A percentile compares a stretch with the other conserved stretches of the same genome.
phyloP scores from a whole-genome alignment of 2,888 invertebrate species.

The Pyrocoelia pectoralis region DNA sequence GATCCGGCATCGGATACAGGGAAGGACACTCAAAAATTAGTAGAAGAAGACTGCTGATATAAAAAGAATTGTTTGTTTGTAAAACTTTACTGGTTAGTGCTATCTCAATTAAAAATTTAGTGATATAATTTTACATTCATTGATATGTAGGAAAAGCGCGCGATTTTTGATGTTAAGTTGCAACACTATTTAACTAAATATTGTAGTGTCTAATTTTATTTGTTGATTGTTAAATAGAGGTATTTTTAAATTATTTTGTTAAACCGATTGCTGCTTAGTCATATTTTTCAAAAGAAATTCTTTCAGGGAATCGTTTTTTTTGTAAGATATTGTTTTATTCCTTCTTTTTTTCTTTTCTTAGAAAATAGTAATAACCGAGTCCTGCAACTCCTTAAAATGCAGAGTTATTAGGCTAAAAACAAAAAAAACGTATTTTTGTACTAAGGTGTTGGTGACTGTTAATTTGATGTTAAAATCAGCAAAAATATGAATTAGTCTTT shows the following conservation, averaged over 20 bases:
- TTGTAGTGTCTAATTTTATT: conserved; percentile 25
- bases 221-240: conserved; percentile 24
- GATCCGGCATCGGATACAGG: conserved; percentile 89
- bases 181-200: conserved; percentile 15
- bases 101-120: conserved; percentile 49
- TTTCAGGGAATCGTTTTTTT: conserved; percentile 24
- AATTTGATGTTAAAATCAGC: conserved; percentile 33
- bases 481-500: conserved; percentile 15
- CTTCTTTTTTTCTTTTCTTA: background rate
- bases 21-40: conserved; percentile 90
- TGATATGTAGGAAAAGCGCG: conserved; percentile 5
- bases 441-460: conserved; percentile 40
- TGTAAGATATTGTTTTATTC: conserved; percentile 14
- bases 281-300: conserved; percentile 12
- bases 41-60: conserved; percentile 83
- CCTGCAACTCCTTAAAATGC: conserved; percentile 40
- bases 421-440: conserved; percentile 41
- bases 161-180: conserved; percentile 2
- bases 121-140: conserved; percentile 26
- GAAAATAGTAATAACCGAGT: conserved; percentile 17
- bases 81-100: conserved; percentile 49
- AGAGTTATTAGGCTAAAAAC: conserved; percentile 30
- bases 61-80: conserved; percentile 47
- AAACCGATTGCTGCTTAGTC: conserved; percentile 8
- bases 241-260: conserved; percentile 28